Evolutionary conservation across 2,113 vertebrate genomes (phyloP).

Genomic region (Nesoenas mayeri): DNA sequence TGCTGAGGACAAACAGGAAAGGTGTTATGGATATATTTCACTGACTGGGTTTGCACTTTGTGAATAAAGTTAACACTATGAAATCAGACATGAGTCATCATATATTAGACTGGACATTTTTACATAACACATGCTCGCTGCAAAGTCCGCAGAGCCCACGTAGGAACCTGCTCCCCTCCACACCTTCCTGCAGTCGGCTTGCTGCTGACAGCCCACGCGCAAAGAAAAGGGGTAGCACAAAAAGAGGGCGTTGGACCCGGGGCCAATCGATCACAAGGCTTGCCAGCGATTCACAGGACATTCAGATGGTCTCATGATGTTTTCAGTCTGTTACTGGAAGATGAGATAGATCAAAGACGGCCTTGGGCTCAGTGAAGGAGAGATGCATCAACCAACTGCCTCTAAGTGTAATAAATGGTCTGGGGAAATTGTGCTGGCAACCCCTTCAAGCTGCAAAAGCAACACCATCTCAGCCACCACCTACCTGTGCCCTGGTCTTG

Average conservation of each 20-base stretch:
- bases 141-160: accelerated
- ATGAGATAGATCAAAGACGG: neutral
- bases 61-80: neutral
- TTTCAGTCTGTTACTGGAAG: neutral
- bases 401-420: neutral
- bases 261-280: neutral
- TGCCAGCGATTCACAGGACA: neutral
- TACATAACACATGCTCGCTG: accelerated
- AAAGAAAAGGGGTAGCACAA: neutral
- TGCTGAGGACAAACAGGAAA: neutral
- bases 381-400: neutral
- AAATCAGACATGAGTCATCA: accelerated
- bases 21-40: neutral
- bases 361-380: neutral
- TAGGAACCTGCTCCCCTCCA: neutral
- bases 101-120: neutral
- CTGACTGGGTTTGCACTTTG: neutral
- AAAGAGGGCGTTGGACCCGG: neutral
- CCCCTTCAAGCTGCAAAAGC: neutral
- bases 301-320: too few relatives aligned
- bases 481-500: neutral
- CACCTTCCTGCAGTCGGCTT: neutral
- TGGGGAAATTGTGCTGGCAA: neutral
- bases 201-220: neutral
- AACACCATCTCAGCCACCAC: neutral